Evolutionary conservation across 2,888 invertebrate species (phyloP).

Genomic region (Deroplatys truncata): DNA sequence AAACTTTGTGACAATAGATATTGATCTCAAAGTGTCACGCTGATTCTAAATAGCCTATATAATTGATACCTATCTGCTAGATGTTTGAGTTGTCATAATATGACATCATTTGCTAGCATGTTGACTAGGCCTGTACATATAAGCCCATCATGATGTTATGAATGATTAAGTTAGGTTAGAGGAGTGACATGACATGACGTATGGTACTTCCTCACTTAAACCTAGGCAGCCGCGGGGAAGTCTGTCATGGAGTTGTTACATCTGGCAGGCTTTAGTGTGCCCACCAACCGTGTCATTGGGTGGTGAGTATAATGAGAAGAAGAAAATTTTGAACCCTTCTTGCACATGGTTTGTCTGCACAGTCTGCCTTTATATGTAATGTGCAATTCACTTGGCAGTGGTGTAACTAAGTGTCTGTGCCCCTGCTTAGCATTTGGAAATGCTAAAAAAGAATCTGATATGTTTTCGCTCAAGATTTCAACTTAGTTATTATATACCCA

Average conservation of each 20-base stretch:
- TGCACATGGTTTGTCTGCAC: neutral
- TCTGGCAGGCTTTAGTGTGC: conserved; percentile 15
- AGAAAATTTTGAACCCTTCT: neutral
- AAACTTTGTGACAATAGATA: no score
- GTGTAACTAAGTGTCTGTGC: neutral
- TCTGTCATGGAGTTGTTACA: conserved; percentile 23
- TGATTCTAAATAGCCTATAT: no score
- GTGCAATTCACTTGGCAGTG: neutral
- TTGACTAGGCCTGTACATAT: conserved; percentile 9
- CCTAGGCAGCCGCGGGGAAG: conserved; percentile 31
- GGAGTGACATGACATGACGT: conserved; percentile 28
- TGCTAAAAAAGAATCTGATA: no score
- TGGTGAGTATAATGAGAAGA: conserved; percentile 24
- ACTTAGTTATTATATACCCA: no score
- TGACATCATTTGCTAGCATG: neutral
- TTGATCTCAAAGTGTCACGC: no score
- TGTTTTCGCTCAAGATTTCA: no score
- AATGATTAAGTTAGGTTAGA: conserved; percentile 25
- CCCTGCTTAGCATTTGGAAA: no score
- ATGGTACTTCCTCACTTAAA: conserved; percentile 31
- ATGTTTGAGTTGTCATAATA: no score
- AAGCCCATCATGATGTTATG: neutral
- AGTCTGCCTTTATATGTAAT: neutral
- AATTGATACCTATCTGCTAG: no score
- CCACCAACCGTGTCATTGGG: conserved; percentile 16